phyloP scores from a whole-genome alignment of 2,888 invertebrate species.

The Hemithea aestivaria region DNA sequence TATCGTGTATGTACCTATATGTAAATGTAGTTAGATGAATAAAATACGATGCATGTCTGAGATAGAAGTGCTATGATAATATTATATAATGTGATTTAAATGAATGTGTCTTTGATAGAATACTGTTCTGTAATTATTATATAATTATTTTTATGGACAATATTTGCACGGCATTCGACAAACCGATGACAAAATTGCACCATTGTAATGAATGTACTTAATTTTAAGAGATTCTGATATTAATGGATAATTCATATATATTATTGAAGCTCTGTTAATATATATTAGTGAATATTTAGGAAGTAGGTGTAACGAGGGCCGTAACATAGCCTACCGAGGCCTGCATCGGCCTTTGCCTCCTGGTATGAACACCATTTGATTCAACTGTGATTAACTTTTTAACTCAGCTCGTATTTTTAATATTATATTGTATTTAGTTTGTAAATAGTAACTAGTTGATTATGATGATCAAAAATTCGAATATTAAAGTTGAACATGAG shows the following conservation, averaged over 20 bases:
- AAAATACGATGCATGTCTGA: slow-evolving; percentile 19
- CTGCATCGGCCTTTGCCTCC: slow-evolving; percentile 41
- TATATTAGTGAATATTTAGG: slow-evolving; percentile 36
- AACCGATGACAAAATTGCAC: slow-evolving; percentile 31
- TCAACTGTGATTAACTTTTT: slow-evolving; percentile 72
- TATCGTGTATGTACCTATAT: slow-evolving; percentile 21
- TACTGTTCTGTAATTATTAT: slow-evolving; percentile 11
- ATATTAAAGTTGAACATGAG: slow-evolving; percentile 31
- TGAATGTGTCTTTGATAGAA: slow-evolving; percentile 9
- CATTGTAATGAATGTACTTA: slow-evolving; percentile 64
- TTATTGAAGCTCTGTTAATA: slow-evolving; percentile 24
- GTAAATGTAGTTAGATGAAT: slow-evolving; percentile 24
- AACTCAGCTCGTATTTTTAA: slow-evolving; percentile 59
- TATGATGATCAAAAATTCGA: slow-evolving; percentile 48
- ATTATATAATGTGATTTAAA: not conserved
- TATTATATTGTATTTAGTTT: slow-evolving; percentile 36
- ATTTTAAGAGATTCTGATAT: slow-evolving; percentile 49
- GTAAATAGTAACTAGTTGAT: slow-evolving; percentile 50
- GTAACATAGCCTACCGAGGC: slow-evolving; percentile 49
- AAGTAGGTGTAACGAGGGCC: slow-evolving; percentile 44
- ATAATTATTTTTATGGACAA: slow-evolving; percentile 8
- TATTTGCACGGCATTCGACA: slow-evolving; percentile 20
- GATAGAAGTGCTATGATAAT: slow-evolving; percentile 7
- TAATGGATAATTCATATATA: slow-evolving; percentile 43
- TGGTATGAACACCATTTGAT: slow-evolving; percentile 60